These are phyloP conservation scores for Crematogaster levior DNA, from an alignment of 2,888 invertebrate genomes.

Conservation along the genomic window DNA sequence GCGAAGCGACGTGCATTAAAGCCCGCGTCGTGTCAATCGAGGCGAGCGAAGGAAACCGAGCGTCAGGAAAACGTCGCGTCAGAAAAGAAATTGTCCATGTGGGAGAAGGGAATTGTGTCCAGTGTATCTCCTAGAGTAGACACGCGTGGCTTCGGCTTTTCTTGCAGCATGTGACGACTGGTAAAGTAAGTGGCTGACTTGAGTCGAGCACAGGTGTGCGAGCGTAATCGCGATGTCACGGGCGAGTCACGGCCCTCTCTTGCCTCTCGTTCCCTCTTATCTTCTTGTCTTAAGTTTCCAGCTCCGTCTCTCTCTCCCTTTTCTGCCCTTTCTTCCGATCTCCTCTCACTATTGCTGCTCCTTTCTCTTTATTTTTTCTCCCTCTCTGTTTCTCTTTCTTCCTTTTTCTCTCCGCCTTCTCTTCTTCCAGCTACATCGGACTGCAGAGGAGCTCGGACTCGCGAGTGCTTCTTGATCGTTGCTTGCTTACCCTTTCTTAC, in stretches of 20 bases:
- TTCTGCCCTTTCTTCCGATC: constrained; percentile 58
- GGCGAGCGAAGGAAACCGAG: constrained; percentile 16
- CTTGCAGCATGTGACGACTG: constrained; percentile 82
- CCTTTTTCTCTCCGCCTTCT: constrained; percentile 24
- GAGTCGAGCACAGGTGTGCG: constrained; percentile 82
- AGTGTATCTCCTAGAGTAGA: constrained; percentile 46
- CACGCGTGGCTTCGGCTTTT: constrained; percentile 70
- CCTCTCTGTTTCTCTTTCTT: constrained; percentile 25
- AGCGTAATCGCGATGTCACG: constrained; percentile 85
- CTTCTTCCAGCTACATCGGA: constrained; percentile 42
- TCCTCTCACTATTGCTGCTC: constrained; percentile 59
- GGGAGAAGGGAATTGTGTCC: constrained; percentile 14
- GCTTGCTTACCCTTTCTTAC: constrained; percentile 61
- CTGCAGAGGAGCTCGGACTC: constrained; percentile 37
- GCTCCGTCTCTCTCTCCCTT: constrained; percentile 48
- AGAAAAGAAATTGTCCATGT: constrained; percentile 20
- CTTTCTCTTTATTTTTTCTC: constrained; percentile 21
- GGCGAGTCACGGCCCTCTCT: constrained; percentile 81
- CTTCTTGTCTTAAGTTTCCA: constrained; percentile 52
- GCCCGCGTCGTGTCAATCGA: constrained; percentile 11
- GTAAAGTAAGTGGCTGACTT: constrained; percentile 82
- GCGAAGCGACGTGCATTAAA: not conserved
- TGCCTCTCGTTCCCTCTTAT: constrained; percentile 45
- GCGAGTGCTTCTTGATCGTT: constrained; percentile 62
- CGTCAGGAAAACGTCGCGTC: constrained; percentile 21